phyloP scores from a whole-genome alignment of 2,113 vertebrate genomes.

The Tringa solitaria region DNA sequence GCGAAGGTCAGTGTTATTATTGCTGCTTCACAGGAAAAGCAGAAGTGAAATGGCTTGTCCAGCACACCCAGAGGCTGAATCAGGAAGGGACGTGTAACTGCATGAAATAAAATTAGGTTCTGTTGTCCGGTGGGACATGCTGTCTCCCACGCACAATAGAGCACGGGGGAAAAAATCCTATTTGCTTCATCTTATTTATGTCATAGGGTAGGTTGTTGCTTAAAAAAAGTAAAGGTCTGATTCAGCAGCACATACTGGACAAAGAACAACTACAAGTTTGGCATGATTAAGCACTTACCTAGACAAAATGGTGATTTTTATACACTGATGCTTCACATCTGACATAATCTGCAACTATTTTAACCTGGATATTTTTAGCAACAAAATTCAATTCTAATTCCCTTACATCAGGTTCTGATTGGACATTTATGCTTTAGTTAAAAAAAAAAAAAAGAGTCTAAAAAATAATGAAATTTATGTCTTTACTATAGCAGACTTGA shows the following conservation, averaged over 20 bases:
- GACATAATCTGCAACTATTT: not conserved
- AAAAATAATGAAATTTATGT: not conserved
- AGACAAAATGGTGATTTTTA: not conserved
- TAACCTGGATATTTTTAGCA: not conserved
- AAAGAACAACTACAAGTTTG: not conserved
- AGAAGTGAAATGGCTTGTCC: not conserved
- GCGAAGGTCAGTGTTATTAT: not conserved
- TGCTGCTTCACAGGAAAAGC: not conserved
- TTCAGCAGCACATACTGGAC: not conserved
- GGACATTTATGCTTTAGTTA: not conserved
- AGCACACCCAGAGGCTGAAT: not conserved
- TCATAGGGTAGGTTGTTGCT: not conserved
- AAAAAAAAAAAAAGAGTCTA: not conserved
- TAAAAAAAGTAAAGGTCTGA: not conserved
- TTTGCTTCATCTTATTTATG: not conserved
- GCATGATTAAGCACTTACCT: not conserved
- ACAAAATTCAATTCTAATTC: not conserved
- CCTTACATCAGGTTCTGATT: not conserved
- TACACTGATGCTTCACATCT: not conserved
- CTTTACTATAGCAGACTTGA: not conserved
- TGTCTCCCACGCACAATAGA: not conserved
- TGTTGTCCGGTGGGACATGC: not conserved
- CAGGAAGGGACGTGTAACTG: not conserved
- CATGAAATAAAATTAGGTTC: not conserved
- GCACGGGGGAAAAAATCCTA: accelerated